Conservation (phyloP, 2,888 invertebrate genomes). For the Lithophane ornitopus region DNA sequence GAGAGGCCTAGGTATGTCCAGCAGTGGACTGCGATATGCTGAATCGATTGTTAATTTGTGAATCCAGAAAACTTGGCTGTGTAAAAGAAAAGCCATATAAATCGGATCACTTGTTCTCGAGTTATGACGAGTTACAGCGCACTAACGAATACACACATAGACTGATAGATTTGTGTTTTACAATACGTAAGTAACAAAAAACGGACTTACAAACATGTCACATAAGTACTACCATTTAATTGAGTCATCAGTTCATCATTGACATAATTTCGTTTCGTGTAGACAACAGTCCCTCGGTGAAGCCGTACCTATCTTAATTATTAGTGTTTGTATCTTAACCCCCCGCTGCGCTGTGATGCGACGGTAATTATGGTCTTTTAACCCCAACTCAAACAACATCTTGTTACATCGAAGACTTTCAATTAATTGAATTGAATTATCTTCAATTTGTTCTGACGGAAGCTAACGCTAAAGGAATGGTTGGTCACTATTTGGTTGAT, state of each 20-base stretch:
- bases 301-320: slow-evolving; percentile 44
- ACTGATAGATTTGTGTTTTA: not conserved
- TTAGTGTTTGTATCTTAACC: slow-evolving; percentile 18
- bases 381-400: slow-evolving; percentile 38
- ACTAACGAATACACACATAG: not conserved
- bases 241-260: not conserved
- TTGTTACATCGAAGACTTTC: slow-evolving; percentile 23
- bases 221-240: not conserved
- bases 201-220: not conserved
- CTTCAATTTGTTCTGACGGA: slow-evolving; percentile 18
- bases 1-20: too few relatives aligned
- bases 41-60: not conserved
- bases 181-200: not conserved
- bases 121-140: not conserved
- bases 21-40: not conserved
- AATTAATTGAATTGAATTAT: slow-evolving; percentile 31
- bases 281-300: slow-evolving; percentile 32
- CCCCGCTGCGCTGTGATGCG: slow-evolving; percentile 28
- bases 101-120: not conserved
- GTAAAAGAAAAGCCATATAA: too few relatives aligned
- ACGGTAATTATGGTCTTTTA: slow-evolving; percentile 45
- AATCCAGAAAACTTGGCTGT: not conserved
- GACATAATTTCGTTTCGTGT: slow-evolving; percentile 15
- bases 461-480: not conserved
- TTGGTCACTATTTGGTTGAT: not conserved